Conservation (phyloP, 2,797 vertebrate species). For the Sebastes hubbsi region DNA sequence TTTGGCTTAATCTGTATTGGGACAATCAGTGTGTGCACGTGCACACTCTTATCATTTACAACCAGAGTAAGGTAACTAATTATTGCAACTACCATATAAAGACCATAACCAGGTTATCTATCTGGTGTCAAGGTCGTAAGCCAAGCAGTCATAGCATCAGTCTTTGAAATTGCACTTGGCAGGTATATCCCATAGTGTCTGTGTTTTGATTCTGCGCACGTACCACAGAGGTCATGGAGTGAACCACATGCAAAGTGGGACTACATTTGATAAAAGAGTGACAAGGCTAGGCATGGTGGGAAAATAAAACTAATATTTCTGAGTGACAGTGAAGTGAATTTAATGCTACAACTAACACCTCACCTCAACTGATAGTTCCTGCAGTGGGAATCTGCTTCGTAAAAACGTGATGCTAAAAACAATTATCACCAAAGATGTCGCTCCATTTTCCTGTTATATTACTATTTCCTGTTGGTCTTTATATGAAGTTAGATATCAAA, state of each 20-base stretch:
- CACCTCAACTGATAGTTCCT: background rate
- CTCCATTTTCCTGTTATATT: background rate
- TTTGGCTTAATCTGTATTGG: too few relatives aligned
- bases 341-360: constrained; percentile 7
- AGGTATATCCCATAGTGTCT: background rate
- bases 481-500: background rate
- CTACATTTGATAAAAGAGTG: constrained; percentile 35
- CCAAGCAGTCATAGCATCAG: background rate
- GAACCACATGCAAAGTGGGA: constrained; percentile 47
- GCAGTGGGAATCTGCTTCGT: background rate
- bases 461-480: background rate
- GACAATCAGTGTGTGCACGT: background rate
- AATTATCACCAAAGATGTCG: constrained; percentile 5
- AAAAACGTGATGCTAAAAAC: constrained; percentile 10
- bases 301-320: constrained; percentile 18
- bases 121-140: constrained; percentile 14
- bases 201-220: constrained; percentile 20
- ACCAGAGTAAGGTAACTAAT: background rate
- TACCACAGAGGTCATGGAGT: constrained; percentile 25
- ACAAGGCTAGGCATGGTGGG: constrained; percentile 23
- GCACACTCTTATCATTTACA: constrained; percentile 6
- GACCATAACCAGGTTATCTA: constrained; percentile 13
- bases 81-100: constrained; percentile 6
- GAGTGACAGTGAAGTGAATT: constrained; percentile 44
- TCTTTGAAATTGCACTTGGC: constrained; percentile 30